Percentiles rank a stretch among this genome's conserved stretches.
These are phyloP conservation scores for Apamea sordens DNA, from an alignment of 2,888 invertebrate genomes.

Conservation along the genomic window DNA sequence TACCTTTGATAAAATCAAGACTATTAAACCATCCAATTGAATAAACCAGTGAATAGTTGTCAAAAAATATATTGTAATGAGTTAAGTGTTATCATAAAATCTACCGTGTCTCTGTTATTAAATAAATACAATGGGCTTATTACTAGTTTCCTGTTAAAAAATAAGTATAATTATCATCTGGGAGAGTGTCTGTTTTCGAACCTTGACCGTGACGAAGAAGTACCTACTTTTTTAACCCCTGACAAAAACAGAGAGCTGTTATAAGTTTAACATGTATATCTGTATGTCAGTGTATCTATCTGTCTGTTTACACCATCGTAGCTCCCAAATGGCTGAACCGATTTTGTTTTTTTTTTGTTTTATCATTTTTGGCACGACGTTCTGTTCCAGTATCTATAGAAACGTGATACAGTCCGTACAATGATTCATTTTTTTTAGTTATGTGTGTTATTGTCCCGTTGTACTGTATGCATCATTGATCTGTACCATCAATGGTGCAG, in stretches of 20 bases:
- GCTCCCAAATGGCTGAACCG: too few species aligned
- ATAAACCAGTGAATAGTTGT: neutral
- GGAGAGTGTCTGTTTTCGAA: neutral
- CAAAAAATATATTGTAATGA: conserved; percentile 4
- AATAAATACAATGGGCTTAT: conserved; percentile 1
- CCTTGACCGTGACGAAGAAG: neutral
- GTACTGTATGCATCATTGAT: too few species aligned
- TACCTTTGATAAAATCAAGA: conserved; percentile 25
- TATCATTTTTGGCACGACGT: neutral
- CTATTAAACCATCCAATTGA: neutral
- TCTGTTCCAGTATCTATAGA: neutral
- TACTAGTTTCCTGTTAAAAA: conserved; percentile 9
- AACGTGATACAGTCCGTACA: too few species aligned
- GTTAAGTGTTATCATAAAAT: neutral
- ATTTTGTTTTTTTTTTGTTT: neutral
- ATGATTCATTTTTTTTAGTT: too few species aligned
- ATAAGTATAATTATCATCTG: neutral
- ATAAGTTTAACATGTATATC: too few species aligned
- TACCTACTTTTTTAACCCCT: too few species aligned
- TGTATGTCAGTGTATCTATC: too few species aligned
- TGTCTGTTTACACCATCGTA: too few species aligned
- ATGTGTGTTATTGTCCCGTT: too few species aligned
- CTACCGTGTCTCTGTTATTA: neutral
- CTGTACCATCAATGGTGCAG: too few species aligned
- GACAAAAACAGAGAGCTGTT: too few species aligned